phyloP scores from a whole-genome alignment of 1,140 invertebrate genomes.

The Eulimnadia texana region DNA sequence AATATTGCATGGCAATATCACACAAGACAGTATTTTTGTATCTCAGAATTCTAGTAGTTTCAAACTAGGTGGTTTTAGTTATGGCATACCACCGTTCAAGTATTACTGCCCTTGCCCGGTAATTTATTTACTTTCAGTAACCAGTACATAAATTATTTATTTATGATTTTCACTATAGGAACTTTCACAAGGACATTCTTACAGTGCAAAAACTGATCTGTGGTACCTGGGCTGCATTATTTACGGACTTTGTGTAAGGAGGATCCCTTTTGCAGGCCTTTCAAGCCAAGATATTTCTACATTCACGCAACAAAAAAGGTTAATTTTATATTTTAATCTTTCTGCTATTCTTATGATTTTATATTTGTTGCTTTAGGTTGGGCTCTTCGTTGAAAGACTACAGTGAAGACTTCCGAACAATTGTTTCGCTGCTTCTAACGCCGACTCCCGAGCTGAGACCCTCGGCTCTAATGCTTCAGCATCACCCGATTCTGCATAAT shows the following conservation, averaged over 20 bases:
- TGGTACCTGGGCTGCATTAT: conserved; percentile 96
- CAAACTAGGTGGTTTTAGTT: background rate
- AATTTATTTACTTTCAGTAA: background rate
- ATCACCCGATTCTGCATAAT: background rate
- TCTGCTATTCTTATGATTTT: background rate
- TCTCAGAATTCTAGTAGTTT: background rate
- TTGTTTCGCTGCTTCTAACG: background rate
- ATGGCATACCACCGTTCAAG: background rate
- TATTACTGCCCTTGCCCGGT: background rate
- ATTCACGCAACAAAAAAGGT: background rate
- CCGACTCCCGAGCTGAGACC: background rate
- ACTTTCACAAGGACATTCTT: background rate
- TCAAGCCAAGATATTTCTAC: background rate
- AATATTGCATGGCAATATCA: background rate
- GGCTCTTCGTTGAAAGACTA: background rate
- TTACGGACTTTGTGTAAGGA: conserved; percentile 49
- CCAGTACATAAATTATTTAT: background rate
- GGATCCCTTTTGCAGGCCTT: background rate
- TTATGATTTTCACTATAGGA: background rate
- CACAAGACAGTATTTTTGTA: background rate
- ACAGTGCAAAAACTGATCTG: conserved; percentile 80
- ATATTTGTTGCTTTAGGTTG: background rate
- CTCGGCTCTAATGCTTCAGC: background rate
- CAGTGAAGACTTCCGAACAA: background rate
- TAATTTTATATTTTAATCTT: background rate